These are phyloP conservation scores for Rhabdomys dilectus DNA, from an alignment of 2,113 vertebrate genomes.

Conservation along the genomic window DNA sequence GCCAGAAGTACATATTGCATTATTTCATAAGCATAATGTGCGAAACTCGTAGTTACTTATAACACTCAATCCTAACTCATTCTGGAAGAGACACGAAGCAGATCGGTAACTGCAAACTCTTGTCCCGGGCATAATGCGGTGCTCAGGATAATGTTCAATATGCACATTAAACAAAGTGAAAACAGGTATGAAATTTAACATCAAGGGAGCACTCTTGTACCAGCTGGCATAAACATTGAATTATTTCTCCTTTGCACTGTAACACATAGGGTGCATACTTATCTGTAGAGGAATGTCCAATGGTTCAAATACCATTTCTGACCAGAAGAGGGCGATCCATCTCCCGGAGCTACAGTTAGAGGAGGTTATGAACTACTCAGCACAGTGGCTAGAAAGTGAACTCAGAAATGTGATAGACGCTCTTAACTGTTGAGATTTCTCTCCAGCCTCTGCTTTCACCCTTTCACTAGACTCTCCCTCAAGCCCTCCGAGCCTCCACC, in stretches of 20 bases:
- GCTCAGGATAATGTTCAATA: conserved; percentile 65
- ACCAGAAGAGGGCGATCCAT: not conserved
- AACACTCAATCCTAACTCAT: conserved; percentile 68
- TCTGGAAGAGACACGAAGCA: conserved; percentile 21
- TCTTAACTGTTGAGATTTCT: not conserved
- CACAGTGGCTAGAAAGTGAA: not conserved
- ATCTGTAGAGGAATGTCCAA: not conserved
- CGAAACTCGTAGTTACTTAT: conserved; percentile 69
- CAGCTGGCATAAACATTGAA: conserved; percentile 21
- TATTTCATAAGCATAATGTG: conserved; percentile 71
- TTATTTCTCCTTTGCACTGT: not conserved
- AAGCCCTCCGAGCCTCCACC: not conserved
- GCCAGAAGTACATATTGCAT: conserved; percentile 61
- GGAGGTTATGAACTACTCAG: not conserved
- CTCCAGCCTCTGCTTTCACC: not conserved
- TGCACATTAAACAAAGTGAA: conserved; percentile 70
- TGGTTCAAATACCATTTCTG: not conserved
- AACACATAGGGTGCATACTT: not conserved
- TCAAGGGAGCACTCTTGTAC: not conserved
- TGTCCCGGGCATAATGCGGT: conserved; percentile 54
- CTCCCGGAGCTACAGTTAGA: no score
- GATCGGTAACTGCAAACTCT: conserved; percentile 61
- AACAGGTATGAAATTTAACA: conserved; percentile 64
- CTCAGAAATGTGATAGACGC: not conserved
- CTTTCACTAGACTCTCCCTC: no score